Percentiles rank a stretch among this genome's conserved stretches.
These are phyloP conservation scores for Grus americana DNA, from an alignment of 2,113 vertebrate species.

Conservation along the genomic window DNA sequence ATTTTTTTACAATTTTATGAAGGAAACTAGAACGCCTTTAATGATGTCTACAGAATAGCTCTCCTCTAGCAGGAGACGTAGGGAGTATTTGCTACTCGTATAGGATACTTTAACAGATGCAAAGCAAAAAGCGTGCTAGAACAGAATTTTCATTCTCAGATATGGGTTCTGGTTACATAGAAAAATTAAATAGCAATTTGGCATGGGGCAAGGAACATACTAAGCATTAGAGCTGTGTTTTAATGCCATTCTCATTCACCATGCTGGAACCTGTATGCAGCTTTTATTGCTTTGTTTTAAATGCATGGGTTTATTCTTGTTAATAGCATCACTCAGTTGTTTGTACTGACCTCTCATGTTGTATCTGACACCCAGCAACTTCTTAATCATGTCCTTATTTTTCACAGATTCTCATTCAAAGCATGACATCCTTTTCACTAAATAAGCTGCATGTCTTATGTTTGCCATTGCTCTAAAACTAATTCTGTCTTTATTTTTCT, in stretches of 20 bases:
- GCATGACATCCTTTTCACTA: conserved; percentile 84
- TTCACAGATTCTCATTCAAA: conserved; percentile 84
- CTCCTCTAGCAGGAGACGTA: neutral
- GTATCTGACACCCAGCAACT: conserved; percentile 17
- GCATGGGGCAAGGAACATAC: neutral
- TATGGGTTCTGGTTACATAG: neutral
- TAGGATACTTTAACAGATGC: neutral
- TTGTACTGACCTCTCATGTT: conserved; percentile 7
- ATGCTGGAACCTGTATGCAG: neutral
- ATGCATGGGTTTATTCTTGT: conserved; percentile 43
- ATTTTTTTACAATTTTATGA: neutral
- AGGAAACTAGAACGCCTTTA: neutral
- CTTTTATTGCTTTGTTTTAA: neutral
- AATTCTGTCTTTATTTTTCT: conserved; percentile 98
- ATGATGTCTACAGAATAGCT: neutral
- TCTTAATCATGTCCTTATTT: conserved; percentile 61
- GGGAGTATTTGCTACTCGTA: neutral
- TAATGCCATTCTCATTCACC: neutral
- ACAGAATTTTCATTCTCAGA: neutral
- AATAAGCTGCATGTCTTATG: conserved; percentile 88
- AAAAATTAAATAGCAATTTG: neutral
- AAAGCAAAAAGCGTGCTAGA: neutral
- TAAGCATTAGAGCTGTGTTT: neutral
- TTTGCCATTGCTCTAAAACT: conserved; percentile 87
- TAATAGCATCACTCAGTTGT: conserved; percentile 25